Evolutionary conservation across 2,888 invertebrate genomes (phyloP).

Genomic region (Xylocampa areola): DNA sequence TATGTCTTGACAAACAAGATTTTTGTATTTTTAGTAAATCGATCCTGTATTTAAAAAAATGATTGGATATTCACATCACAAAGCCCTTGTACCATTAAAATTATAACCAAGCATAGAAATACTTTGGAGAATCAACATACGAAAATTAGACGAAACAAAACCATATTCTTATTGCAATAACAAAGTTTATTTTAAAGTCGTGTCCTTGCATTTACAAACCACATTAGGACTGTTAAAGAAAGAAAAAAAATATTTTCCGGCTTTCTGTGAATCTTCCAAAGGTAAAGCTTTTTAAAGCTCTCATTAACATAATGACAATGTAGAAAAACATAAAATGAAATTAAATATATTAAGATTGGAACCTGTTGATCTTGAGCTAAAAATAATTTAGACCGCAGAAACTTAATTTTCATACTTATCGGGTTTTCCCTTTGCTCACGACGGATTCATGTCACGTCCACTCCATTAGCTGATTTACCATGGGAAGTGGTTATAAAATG

Average conservation of each 20-base stretch:
- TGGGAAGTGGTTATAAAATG: constrained; percentile 71
- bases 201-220: constrained; percentile 12
- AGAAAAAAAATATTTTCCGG: neutral
- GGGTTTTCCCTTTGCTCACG: constrained; percentile 52
- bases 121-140: neutral
- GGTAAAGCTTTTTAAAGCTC: too few relatives aligned
- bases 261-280: neutral
- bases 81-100: constrained; percentile 11
- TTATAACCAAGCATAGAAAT: constrained; percentile 12
- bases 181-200: constrained; percentile 5
- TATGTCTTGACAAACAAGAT: constrained; percentile 17
- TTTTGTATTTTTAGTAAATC: constrained; percentile 15
- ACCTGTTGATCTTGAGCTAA: constrained; percentile 71
- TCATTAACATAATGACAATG: constrained; percentile 8
- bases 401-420: constrained; percentile 72
- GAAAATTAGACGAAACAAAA: constrained; percentile 9
- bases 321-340: constrained; percentile 16
- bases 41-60: neutral
- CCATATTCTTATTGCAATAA: neutral
- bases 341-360: constrained; percentile 52
- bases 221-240: neutral
- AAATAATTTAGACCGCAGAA: constrained; percentile 66
- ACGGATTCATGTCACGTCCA: constrained; percentile 74
- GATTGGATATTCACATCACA: constrained; percentile 20
- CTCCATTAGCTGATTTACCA: constrained; percentile 79